phyloP scores from a whole-genome alignment of 2,797 vertebrate species.

The Neosalanx taihuensis region DNA sequence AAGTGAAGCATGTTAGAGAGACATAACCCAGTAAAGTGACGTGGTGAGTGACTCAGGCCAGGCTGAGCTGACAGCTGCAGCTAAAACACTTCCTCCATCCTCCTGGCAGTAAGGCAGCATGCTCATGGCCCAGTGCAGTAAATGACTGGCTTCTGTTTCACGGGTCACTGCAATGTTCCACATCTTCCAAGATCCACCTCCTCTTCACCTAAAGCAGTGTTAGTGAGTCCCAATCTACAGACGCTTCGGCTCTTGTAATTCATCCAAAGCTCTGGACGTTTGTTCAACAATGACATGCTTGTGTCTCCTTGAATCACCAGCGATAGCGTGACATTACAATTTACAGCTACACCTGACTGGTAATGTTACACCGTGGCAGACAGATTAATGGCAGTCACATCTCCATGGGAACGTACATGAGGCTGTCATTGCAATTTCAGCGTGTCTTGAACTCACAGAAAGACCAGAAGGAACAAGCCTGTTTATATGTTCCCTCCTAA shows the following conservation, averaged over 20 bases:
- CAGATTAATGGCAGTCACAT: constrained; percentile 1
- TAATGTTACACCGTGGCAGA: constrained; percentile 1
- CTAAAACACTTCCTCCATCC: not conserved
- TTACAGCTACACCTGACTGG: not conserved
- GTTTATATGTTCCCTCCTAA: not conserved
- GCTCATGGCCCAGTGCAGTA: not conserved
- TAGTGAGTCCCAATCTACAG: not conserved
- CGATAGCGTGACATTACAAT: constrained; percentile 9
- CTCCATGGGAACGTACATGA: too few species aligned
- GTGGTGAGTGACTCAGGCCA: not conserved
- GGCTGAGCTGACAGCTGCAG: not conserved
- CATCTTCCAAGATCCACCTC: too few species aligned
- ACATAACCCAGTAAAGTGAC: not conserved
- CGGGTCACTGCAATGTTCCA: too few species aligned
- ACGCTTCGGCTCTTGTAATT: not conserved
- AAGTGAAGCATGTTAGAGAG: not conserved
- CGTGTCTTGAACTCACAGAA: not conserved
- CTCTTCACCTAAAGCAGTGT: too few species aligned
- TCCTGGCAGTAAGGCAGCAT: not conserved
- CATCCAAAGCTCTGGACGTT: not conserved
- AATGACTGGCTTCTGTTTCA: too few species aligned
- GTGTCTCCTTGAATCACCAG: not conserved
- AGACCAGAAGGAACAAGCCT: not conserved
- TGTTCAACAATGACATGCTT: constrained; percentile 7
- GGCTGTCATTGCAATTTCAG: not conserved